A percentile compares a stretch with the other conserved stretches of the same genome.
These are phyloP conservation scores for Thripadectes ignobilis DNA, from an alignment of 2,797 vertebrate species.

Conservation along the genomic window DNA sequence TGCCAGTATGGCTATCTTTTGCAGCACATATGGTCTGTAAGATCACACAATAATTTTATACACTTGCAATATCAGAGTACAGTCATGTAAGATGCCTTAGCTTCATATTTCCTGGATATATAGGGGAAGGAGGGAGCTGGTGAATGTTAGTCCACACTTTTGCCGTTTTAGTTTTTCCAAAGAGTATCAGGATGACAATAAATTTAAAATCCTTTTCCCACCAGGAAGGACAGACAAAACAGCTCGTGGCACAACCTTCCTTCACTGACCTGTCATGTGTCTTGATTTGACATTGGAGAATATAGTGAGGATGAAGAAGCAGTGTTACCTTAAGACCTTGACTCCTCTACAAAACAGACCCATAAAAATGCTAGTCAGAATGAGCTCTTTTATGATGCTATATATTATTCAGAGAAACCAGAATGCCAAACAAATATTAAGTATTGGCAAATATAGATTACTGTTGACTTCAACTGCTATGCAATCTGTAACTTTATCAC, in stretches of 20 bases:
- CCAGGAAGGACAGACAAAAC: not conserved
- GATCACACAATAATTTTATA: constrained; percentile 62
- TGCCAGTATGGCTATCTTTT: constrained; percentile 67
- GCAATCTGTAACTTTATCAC: not conserved
- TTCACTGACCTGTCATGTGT: not conserved
- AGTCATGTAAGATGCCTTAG: not conserved
- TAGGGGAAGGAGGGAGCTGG: not conserved
- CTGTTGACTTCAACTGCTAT: not conserved
- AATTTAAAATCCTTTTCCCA: not conserved
- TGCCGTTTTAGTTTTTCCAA: not conserved
- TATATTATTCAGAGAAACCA: not conserved
- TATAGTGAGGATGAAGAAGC: not conserved
- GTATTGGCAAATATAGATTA: not conserved
- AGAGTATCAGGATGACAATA: not conserved
- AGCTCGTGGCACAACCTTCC: not conserved
- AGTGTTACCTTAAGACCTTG: not conserved
- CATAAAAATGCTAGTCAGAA: not conserved
- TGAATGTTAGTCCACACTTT: not conserved
- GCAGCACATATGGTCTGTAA: constrained; percentile 67
- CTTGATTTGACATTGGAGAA: not conserved
- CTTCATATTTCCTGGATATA: constrained; percentile 22
- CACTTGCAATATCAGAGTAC: constrained; percentile 43
- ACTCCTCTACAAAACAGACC: not conserved
- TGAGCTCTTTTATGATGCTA: rapidly evolving
- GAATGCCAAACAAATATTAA: not conserved